Percentiles rank a stretch among this genome's conserved stretches.
phyloP scores from a whole-genome alignment of 2,888 invertebrate genomes.

The Kryphioiulus occultus region DNA sequence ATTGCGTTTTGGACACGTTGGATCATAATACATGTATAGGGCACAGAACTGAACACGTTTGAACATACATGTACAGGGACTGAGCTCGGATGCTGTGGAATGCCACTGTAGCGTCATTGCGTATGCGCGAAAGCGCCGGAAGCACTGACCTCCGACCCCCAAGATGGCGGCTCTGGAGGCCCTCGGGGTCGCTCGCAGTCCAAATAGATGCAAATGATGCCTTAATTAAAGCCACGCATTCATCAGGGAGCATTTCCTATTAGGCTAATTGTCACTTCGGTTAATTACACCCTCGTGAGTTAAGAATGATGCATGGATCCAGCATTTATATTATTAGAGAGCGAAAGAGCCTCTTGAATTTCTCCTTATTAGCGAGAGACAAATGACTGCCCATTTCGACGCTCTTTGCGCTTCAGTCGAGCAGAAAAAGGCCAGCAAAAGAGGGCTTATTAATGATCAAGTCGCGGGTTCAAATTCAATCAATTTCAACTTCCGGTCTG shows the following conservation, averaged over 20 bases:
- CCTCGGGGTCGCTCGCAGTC: background rate
- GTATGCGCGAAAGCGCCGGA: background rate
- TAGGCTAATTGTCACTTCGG: conserved; percentile 51
- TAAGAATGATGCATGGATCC: conserved; percentile 27
- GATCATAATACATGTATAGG: too few relatives aligned
- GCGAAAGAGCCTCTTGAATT: background rate
- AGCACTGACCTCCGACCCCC: background rate
- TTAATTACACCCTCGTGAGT: conserved; percentile 51
- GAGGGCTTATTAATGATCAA: background rate
- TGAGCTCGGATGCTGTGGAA: too few relatives aligned
- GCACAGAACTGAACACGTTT: background rate
- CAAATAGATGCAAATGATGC: conserved; percentile 50
- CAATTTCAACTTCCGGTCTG: background rate
- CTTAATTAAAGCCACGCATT: conserved; percentile 49
- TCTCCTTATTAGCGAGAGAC: conserved; percentile 35
- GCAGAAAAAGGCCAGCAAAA: background rate
- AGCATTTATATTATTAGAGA: conserved; percentile 23
- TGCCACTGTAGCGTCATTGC: too few relatives aligned
- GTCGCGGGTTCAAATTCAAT: background rate
- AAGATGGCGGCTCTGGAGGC: background rate
- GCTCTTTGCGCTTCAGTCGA: background rate
- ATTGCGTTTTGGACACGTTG: too few relatives aligned
- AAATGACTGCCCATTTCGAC: background rate
- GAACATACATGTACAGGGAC: too few relatives aligned
- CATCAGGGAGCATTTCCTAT: conserved; percentile 41